Evolutionary conservation across 2,888 invertebrate genomes (phyloP).

Genomic region (Phortica okadai): DNA sequence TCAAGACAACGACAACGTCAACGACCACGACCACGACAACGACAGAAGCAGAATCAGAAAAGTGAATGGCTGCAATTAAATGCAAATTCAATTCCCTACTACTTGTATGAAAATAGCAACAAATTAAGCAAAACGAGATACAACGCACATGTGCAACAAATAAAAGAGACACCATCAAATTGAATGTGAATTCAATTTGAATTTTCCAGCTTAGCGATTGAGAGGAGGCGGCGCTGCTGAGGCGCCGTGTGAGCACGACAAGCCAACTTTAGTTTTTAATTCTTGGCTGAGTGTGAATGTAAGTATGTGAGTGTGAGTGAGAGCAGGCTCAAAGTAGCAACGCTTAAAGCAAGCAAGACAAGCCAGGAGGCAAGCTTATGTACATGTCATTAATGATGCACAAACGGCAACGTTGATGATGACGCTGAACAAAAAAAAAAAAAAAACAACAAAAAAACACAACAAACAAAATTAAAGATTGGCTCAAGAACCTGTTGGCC

Average conservation of each 20-base stretch:
- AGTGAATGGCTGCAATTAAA: constrained; percentile 26
- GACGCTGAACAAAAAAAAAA: too few relatives aligned
- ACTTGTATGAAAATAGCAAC: not conserved
- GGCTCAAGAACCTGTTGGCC: not conserved
- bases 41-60: not conserved
- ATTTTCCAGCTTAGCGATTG: not conserved
- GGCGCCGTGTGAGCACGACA: too few relatives aligned
- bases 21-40: too few relatives aligned
- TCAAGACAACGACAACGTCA: too few relatives aligned
- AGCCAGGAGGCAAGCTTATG: too few relatives aligned
- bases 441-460: not conserved
- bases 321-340: too few relatives aligned
- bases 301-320: too few relatives aligned
- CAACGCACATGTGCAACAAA: not conserved
- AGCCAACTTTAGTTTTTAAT: not conserved
- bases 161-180: not conserved
- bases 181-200: not conserved
- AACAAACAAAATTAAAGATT: not conserved
- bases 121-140: not conserved
- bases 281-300: too few relatives aligned
- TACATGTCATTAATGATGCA: too few relatives aligned
- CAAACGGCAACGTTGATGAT: too few relatives aligned
- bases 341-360: too few relatives aligned
- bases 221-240: too few relatives aligned
- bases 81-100: not conserved